A percentile compares a stretch with the other conserved stretches of the same genome.
phyloP scores from a whole-genome alignment of 1,140 invertebrate genomes.

The Lamellibrachia luymesi region DNA sequence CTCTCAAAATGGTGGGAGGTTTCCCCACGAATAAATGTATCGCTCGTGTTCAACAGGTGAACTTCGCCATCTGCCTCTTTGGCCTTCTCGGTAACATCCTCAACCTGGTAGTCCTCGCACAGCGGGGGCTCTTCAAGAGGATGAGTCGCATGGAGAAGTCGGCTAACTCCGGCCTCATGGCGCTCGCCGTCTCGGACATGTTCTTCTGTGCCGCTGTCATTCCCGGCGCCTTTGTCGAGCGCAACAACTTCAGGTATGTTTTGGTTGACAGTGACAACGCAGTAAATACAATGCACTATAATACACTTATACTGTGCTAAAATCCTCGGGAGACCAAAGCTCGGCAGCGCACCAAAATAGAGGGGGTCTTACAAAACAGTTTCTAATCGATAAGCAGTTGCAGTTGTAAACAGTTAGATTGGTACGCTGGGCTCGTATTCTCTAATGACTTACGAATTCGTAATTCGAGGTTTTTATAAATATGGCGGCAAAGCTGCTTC shows the following conservation, averaged over 20 bases:
- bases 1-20: no score
- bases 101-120: constrained; percentile 25
- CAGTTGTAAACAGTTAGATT: no score
- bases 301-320: no score
- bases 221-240: constrained; percentile 19
- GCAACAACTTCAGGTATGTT: neutral
- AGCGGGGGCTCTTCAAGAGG: neutral
- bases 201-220: constrained; percentile 25
- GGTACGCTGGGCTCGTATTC: no score
- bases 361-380: no score
- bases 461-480: no score
- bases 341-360: no score
- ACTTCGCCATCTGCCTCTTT: neutral
- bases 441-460: no score
- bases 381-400: no score
- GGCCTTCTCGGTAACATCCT: constrained; percentile 23
- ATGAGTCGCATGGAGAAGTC: constrained; percentile 20
- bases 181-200: constrained; percentile 24
- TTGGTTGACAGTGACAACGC: neutral
- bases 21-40: neutral
- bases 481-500: no score
- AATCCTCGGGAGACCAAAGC: no score
- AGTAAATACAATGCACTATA: no score
- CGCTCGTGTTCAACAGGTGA: neutral
- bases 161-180: constrained; percentile 24